A percentile compares a stretch with the other conserved stretches of the same genome.
Conservation (phyloP, 37 sponge, comb jelly and placozoan species). For the Theonella swinhoei region DNA sequence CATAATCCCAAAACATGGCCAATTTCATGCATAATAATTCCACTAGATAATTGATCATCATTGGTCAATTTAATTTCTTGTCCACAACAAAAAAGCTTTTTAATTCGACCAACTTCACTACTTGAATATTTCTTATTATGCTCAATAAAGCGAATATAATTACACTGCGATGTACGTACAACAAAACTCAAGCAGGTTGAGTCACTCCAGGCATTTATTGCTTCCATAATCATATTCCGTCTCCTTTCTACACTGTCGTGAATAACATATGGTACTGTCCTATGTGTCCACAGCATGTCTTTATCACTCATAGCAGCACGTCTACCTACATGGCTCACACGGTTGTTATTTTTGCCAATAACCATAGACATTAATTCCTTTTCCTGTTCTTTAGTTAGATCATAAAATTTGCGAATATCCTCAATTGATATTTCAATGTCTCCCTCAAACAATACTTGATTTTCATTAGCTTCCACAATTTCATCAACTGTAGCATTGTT, state of each 20-base stretch:
- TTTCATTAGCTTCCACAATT: too few relatives aligned
- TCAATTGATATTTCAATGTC: neutral
- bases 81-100: too few relatives aligned
- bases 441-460: neutral
- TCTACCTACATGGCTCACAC: too few relatives aligned
- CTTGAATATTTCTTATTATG: neutral
- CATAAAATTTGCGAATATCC: neutral
- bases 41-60: neutral
- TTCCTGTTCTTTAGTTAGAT: neutral
- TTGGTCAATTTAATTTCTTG: neutral
- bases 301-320: neutral
- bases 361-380: neutral
- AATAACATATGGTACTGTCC: neutral
- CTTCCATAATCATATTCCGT: neutral
- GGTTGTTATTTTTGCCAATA: neutral
- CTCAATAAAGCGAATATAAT: neutral
- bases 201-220: neutral
- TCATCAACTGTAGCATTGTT: too few relatives aligned
- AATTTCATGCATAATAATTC: constrained; percentile 60
- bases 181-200: neutral
- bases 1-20: constrained; percentile 67
- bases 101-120: neutral
- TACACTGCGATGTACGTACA: neutral
- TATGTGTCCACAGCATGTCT: neutral
- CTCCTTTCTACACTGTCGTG: neutral